Conservation (phyloP, 2,797 vertebrate species). For the Hippoglossus hippoglossus region DNA sequence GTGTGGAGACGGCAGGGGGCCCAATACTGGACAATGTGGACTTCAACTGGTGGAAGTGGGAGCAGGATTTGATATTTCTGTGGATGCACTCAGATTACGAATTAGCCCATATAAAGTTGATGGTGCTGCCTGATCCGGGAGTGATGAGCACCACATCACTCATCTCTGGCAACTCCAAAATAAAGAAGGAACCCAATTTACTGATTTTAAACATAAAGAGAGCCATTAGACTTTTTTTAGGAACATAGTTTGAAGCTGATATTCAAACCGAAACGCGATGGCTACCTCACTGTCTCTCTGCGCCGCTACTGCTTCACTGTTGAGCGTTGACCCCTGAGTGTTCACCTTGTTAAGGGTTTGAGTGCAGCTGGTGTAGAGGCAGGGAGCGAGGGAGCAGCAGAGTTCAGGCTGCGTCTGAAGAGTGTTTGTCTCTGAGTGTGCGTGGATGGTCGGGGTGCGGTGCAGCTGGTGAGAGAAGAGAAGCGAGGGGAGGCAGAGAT, state of each 20-base stretch:
- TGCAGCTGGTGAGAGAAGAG: conserved; percentile 79
- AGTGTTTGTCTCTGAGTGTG: conserved; percentile 80
- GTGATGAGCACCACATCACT: conserved; percentile 17
- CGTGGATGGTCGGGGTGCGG: conserved; percentile 65
- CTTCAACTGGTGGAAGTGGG: conserved; percentile 37
- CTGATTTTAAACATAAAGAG: conserved; percentile 27
- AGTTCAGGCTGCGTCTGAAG: conserved; percentile 82
- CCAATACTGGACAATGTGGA: conserved; percentile 44
- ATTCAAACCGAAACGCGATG: conserved; percentile 59
- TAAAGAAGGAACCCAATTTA: conserved; percentile 17
- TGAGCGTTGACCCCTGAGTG: conserved; percentile 74
- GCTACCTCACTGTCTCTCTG: conserved; percentile 46
- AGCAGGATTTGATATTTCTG: conserved; percentile 30
- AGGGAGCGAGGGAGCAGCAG: conserved; percentile 73
- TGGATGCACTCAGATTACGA: conserved; percentile 22
- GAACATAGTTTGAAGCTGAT: conserved; percentile 49
- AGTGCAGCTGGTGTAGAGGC: conserved; percentile 82
- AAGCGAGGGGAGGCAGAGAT: conserved; percentile 59
- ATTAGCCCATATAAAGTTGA: conserved; percentile 5
- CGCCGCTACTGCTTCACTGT: conserved; percentile 52
- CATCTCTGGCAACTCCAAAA: conserved; percentile 2
- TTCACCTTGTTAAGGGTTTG: conserved; percentile 82
- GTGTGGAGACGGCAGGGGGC: conserved; percentile 43
- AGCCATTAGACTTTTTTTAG: conserved; percentile 49
- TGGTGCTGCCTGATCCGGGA: conserved; percentile 11